Evolutionary conservation across 2,797 vertebrate genomes (phyloP).

Genomic region (Sciurus vulgaris): DNA sequence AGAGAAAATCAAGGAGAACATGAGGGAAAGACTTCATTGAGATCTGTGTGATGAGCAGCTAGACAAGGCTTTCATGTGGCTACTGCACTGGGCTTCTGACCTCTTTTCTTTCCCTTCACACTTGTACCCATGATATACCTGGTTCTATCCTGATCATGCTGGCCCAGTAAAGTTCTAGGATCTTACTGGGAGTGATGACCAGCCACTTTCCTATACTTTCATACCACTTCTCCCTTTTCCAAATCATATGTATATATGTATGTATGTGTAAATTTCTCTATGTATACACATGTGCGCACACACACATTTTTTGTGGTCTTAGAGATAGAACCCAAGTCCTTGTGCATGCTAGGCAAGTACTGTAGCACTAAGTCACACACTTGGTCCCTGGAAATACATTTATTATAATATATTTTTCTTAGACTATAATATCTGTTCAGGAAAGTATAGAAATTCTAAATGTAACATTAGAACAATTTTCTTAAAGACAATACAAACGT

Average conservation of each 20-base stretch:
- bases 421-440: background rate
- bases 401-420: background rate
- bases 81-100: background rate
- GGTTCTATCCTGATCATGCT: background rate
- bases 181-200: background rate
- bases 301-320: background rate
- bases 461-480: background rate
- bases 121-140: background rate
- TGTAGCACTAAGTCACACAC: background rate
- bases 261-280: too few species aligned
- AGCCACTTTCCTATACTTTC: background rate
- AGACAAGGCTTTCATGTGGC: background rate
- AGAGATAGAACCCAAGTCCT: too few species aligned
- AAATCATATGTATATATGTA: background rate
- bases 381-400: background rate
- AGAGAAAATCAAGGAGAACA: background rate
- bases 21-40: background rate
- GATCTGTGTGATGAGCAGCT: too few species aligned
- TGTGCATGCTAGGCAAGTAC: too few species aligned
- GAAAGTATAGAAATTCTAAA: background rate
- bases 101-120: background rate
- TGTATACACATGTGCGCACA: too few species aligned
- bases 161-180: background rate
- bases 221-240: background rate
- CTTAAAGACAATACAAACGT: too few species aligned